Evolutionary conservation across 2,888 invertebrate species (phyloP).

Genomic region (Gortyna flavago): DNA sequence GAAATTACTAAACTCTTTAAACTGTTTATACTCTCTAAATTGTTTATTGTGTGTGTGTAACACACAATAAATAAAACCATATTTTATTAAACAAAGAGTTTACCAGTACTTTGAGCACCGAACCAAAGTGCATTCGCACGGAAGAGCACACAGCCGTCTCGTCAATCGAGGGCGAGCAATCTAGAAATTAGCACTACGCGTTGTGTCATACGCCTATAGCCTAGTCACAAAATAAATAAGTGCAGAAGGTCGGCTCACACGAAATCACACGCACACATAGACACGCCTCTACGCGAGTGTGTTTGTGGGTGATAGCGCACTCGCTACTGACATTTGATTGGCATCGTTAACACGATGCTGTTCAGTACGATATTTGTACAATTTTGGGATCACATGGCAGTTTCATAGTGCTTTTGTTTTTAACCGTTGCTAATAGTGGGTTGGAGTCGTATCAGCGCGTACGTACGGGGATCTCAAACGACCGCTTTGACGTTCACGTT

Average conservation of each 20-base stretch:
- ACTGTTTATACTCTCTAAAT: too few relatives aligned
- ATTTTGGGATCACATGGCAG: neutral
- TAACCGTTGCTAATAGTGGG: neutral
- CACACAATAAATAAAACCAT: neutral
- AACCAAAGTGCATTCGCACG: slow-evolving; percentile 2
- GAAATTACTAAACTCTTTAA: neutral
- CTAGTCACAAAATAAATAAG: neutral
- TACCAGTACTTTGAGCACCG: slow-evolving; percentile 6
- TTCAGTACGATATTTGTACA: neutral
- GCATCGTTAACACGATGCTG: neutral
- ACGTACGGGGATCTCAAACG: neutral
- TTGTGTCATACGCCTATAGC: slow-evolving; percentile 8
- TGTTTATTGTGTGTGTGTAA: too few relatives aligned
- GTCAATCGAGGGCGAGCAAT: slow-evolving; percentile 19
- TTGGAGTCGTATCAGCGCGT: neutral
- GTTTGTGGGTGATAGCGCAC: neutral
- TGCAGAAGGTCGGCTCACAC: neutral
- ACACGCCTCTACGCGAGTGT: neutral
- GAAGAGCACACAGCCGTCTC: slow-evolving; percentile 19
- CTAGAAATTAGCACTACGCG: slow-evolving; percentile 19
- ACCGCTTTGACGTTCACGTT: neutral
- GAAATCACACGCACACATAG: neutral
- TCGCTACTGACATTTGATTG: neutral
- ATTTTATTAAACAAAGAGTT: neutral
- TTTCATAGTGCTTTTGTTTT: neutral